phyloP scores from a whole-genome alignment of 2,888 invertebrate genomes.

The Agrenia bidenticulata region DNA sequence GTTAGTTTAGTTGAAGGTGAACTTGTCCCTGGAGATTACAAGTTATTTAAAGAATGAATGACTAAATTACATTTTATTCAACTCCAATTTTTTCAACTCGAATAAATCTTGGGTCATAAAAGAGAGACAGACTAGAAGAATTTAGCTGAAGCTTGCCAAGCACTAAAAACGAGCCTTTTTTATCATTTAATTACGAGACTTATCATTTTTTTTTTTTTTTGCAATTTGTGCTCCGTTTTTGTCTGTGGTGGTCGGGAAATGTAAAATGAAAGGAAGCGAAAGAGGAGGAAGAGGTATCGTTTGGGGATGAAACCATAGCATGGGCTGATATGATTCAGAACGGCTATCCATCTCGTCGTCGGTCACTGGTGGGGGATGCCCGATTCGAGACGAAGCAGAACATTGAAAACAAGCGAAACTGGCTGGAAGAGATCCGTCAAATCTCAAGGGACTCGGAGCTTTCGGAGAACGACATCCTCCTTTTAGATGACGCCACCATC shows the following conservation, averaged over 20 bases:
- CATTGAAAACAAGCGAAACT: slow-evolving; percentile 90
- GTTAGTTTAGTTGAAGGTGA: too few species aligned
- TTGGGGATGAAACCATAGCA: neutral
- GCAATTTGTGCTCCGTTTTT: neutral
- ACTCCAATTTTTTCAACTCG: too few species aligned
- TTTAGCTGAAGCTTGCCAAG: too few species aligned
- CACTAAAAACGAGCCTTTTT: too few species aligned
- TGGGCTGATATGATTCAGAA: slow-evolving; percentile 69
- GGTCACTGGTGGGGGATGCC: slow-evolving; percentile 96
- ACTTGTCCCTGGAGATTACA: too few species aligned
- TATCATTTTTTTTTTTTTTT: neutral
- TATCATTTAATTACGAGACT: neutral
- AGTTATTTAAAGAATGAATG: too few species aligned
- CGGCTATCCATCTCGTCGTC: slow-evolving; percentile 91
- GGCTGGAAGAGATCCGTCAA: slow-evolving; percentile 84
- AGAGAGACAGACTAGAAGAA: too few species aligned
- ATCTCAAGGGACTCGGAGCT: slow-evolving; percentile 70
- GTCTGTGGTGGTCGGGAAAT: slow-evolving; percentile 3
- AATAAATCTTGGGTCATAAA: too few species aligned
- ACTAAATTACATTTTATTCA: too few species aligned
- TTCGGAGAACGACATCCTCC: slow-evolving; percentile 85
- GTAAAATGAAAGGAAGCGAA: too few species aligned
- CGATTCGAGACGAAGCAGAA: slow-evolving; percentile 95
- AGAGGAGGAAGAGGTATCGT: neutral
- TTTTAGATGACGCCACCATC: slow-evolving; percentile 71